Percentiles rank a stretch among this genome's conserved stretches.
These are phyloP conservation scores for Alectoris magna DNA, from an alignment of 2,797 vertebrate species.

Conservation along the genomic window DNA sequence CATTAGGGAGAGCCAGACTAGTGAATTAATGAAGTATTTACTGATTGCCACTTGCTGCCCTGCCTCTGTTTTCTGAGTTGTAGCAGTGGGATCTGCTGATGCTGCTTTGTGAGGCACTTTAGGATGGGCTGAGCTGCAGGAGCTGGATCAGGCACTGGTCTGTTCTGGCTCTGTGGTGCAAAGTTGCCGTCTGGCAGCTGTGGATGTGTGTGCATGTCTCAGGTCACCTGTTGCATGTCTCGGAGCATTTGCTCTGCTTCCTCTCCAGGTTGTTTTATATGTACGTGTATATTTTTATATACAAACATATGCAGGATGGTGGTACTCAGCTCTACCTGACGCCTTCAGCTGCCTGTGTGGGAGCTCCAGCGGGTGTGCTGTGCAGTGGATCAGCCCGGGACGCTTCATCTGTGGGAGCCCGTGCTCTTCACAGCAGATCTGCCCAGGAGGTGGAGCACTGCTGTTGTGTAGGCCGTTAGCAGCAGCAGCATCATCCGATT, in stretches of 20 bases:
- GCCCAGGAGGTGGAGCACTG: not conserved
- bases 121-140: not conserved
- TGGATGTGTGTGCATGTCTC: rapidly evolving
- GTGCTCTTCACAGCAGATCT: not conserved
- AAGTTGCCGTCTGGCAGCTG: not conserved
- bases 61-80: not conserved
- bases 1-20: not conserved
- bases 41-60: not conserved
- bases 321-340: not conserved
- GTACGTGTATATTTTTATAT: not conserved
- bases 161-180: rapidly evolving
- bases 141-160: rapidly evolving
- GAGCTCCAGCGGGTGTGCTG: not conserved
- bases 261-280: not conserved
- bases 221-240: not conserved
- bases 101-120: not conserved
- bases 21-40: not conserved
- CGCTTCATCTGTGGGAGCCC: not conserved
- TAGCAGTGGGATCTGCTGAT: not conserved
- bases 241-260: rapidly evolving
- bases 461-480: rapidly evolving
- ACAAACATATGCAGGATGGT: not conserved
- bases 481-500: rapidly evolving
- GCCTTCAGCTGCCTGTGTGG: not conserved
- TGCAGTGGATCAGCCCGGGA: not conserved